A percentile compares a stretch with the other conserved stretches of the same genome.
phyloP scores from a whole-genome alignment of 2,888 invertebrate genomes.

The Lasioglossum oenotherae region DNA sequence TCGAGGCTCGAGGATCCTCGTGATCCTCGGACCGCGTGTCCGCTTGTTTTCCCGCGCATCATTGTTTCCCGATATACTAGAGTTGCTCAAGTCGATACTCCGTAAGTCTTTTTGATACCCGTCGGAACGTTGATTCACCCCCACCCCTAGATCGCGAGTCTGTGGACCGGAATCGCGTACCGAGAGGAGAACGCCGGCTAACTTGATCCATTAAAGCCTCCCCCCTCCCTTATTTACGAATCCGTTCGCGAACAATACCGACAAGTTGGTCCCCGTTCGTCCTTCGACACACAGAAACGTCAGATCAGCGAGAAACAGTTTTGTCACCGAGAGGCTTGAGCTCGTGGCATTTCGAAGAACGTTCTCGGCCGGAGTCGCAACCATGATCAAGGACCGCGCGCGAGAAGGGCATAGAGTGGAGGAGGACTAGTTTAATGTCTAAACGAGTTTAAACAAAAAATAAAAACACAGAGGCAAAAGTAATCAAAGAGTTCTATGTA shows the following conservation, averaged over 20 bases:
- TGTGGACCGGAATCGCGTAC: conserved; percentile 22
- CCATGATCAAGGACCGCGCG: conserved; percentile 35
- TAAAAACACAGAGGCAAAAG: conserved; percentile 39
- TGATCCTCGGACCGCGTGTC: background rate
- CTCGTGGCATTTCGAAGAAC: conserved; percentile 28
- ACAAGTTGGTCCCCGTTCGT: conserved; percentile 3
- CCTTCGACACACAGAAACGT: conserved; percentile 17
- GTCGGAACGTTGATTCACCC: conserved; percentile 22
- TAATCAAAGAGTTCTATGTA: conserved; percentile 63
- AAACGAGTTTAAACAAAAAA: conserved; percentile 38
- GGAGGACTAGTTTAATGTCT: conserved; percentile 57
- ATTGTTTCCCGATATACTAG: conserved; percentile 30
- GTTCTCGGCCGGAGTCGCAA: conserved; percentile 2
- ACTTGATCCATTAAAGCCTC: background rate
- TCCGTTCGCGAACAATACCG: background rate
- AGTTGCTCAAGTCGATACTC: conserved; percentile 47
- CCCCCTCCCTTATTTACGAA: background rate
- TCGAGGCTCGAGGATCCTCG: conserved; percentile 39
- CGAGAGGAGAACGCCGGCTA: conserved; percentile 20
- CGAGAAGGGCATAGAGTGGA: conserved; percentile 35
- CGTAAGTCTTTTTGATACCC: conserved; percentile 21
- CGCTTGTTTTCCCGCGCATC: conserved; percentile 30
- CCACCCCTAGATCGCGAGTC: conserved; percentile 7
- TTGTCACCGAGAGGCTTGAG: background rate
- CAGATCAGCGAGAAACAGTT: conserved; percentile 1